Evolutionary conservation across 2,113 vertebrate species (phyloP), one percentile per base, ranked within the genome.

Genomic region (Eleginops maclovinus): DNA sequence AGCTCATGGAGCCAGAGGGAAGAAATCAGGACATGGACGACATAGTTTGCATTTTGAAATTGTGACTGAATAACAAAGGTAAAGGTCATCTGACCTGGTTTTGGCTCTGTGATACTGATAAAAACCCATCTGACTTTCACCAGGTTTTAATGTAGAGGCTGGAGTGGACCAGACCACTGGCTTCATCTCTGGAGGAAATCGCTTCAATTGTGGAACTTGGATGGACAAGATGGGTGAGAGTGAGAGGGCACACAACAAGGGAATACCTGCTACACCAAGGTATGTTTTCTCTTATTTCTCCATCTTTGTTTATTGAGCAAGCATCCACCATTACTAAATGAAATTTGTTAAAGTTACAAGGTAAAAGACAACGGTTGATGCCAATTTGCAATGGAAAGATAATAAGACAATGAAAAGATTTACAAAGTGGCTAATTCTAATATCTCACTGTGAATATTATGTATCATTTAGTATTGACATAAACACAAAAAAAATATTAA

Each of bases 151-250:
- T 55, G 81, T 98, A 58, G 89, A 88, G 43, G 93, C 89, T 31
- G 95, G 95, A 6, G 88, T 96, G 72, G 93, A 96, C 79, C 79
- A 8, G 13, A 93, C 95, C 80, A 97, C 96, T 4, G 96, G 97
- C 41, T 97, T 97, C 92, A 94, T 97, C 24, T 97, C 91, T 54
- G 97, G 97, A 41, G 97, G 97, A 70, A 97, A 96, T 76, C 92
- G 91, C 46, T 96, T 96, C 56, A 98, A 98, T 60, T 98, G 97
- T 72, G 97, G 97, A 36, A 97, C 96, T 0, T 98, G 97, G 97
- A 97, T 97, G 97, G 96, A 98, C 92, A 98, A 98, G 88, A 97
- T 98, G 96, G 97, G 97, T 70, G 96, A 97, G 71, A 97, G 96
- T 0, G 95, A 96, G 4, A 93, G 41, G 84, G 96, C 95, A 22